Base-by-base conservation (phyloP, 2,113 vertebrate genomes). In the Sinocyclocheilus anophthalmus region DNA sequence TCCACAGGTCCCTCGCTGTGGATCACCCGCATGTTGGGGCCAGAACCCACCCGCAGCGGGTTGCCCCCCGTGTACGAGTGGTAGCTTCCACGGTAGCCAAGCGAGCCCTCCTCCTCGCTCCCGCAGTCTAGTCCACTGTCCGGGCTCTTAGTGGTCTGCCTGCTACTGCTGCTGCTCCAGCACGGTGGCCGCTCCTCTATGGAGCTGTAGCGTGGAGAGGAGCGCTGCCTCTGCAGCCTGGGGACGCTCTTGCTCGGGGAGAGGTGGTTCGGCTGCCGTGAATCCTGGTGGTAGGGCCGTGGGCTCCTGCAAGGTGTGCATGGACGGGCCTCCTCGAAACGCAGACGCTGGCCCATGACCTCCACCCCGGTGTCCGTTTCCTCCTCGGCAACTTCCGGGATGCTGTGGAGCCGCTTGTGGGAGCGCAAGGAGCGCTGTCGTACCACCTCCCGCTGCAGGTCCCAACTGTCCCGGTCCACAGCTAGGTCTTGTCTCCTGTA, bases 121-220 rank as follows among this genome's bases (percentile, higher is more conserved):
- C 97, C 98, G 1, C 98, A 99, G 93, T 98, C 98, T 85, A 99
- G 93, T 24, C 97, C 98, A 3, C 98, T 99, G 95, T 98, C 98
- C 0, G 97, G 97, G 92, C 98, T 99, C 83, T 97, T 95, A 3
- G 96, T 95, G 90, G 92, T 93, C 61, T 93, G 93, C 8, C 95
- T 73, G 88, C 82, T 94, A 88, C 95, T 91, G 72, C 82, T 90
- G 94, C 95, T 91, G 72, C 82, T 90, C 94, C 86, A 90, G 81
- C 55, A 88, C 87, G 63, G 92, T 12, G 33, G 26, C 48, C 87
- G 33, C 13, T 85, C 87, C 12, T 88, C 95, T 93, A 89, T 96
- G 93, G 18, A 33, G 24, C 89, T 91, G 89, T 92, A 94, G 84
- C 94, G 94, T 2, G 94, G 94, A 45, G 92, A 93, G 80, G 94